A percentile compares a stretch with the other conserved stretches of the same genome.
Evolutionary conservation across 2,113 vertebrate genomes (phyloP).

Genomic region (Hypocryptadius cinnamomeus): DNA sequence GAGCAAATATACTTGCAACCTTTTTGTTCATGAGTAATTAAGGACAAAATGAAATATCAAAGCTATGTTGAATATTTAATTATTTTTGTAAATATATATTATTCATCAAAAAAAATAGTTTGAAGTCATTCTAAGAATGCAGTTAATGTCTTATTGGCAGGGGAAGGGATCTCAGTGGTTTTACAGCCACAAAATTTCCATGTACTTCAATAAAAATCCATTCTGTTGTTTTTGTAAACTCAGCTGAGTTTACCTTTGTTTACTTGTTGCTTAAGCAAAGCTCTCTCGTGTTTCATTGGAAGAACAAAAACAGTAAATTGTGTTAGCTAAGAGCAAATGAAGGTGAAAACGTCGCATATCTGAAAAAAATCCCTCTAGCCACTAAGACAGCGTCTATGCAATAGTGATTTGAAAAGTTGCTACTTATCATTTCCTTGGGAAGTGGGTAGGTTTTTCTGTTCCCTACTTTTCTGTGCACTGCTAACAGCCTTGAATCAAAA

Average conservation of each 20-base stretch:
- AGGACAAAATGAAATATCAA: not conserved
- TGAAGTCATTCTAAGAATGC: not conserved
- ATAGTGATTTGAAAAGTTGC: not conserved
- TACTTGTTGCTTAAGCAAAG: conserved; percentile 1
- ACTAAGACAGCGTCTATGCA: not conserved
- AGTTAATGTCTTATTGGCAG: not conserved
- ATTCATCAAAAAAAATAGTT: not conserved
- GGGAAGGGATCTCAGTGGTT: not conserved
- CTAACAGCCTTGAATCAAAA: not conserved
- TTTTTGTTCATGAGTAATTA: not conserved
- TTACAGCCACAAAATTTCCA: not conserved
- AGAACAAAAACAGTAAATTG: not conserved
- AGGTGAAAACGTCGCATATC: not conserved
- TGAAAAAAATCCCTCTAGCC: not conserved
- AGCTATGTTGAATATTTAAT: not conserved
- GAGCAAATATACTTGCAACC: not conserved
- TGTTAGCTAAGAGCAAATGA: not conserved
- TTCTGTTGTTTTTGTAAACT: not conserved
- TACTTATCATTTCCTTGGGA: not conserved
- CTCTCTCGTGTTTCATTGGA: not conserved
- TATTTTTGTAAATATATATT: not conserved
- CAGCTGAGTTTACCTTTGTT: not conserved
- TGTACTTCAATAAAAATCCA: not conserved
- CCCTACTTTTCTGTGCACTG: not conserved
- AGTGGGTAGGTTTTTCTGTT: not conserved